These are phyloP conservation scores for Aphaenogaster rudis DNA, from an alignment of 1,140 invertebrate species.

Conservation along the genomic window DNA sequence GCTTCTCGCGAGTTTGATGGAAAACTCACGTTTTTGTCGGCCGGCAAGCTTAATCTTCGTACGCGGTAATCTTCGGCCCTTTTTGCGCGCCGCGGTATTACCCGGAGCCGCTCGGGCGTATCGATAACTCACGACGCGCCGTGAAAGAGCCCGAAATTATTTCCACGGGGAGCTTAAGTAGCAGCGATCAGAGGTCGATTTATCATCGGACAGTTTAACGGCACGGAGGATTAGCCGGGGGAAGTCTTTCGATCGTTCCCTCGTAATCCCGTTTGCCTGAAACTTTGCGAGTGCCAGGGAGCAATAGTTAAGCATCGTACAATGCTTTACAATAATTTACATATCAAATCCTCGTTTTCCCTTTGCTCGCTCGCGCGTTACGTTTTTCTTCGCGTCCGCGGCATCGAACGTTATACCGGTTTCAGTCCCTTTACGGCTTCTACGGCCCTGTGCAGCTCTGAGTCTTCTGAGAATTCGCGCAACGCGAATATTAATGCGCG, in stretches of 20 bases:
- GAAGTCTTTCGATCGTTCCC: neutral
- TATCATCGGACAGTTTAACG: neutral
- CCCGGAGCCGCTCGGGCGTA: neutral
- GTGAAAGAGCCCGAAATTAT: conserved; percentile 22
- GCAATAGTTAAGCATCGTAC: neutral
- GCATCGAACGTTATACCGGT: conserved; percentile 24
- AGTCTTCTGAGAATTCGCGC: conserved; percentile 56
- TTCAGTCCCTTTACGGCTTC: conserved; percentile 38
- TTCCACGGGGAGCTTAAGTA: neutral
- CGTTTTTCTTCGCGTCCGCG: neutral
- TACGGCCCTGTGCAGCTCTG: conserved; percentile 1
- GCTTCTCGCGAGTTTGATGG: conserved; percentile 59
- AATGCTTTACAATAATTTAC: neutral
- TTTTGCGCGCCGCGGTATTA: conserved; percentile 12
- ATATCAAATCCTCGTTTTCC: neutral
- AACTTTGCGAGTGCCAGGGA: neutral
- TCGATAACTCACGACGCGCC: conserved; percentile 30
- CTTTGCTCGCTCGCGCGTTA: neutral
- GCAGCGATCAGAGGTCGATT: conserved; percentile 13
- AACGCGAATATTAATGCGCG: conserved; percentile 57
- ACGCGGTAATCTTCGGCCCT: conserved; percentile 33
- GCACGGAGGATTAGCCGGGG: neutral
- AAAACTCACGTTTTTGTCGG: conserved; percentile 53
- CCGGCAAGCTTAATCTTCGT: conserved; percentile 41
- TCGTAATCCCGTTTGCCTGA: neutral